These are phyloP conservation scores for Stomatorhinus walkeri DNA, from an alignment of 2,797 vertebrate species.

Conservation along the genomic window DNA sequence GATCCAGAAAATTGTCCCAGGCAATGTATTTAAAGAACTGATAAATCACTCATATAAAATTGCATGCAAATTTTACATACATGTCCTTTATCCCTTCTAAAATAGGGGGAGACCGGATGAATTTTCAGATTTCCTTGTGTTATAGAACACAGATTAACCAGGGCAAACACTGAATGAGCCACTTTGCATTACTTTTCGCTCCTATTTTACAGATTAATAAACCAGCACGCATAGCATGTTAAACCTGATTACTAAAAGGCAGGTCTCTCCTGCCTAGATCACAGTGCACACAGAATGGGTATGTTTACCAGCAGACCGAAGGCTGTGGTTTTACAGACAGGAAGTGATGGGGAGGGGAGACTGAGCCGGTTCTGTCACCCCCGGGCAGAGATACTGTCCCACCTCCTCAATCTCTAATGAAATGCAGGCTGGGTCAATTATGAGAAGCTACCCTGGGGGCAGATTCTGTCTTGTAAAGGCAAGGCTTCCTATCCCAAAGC, in stretches of 20 bases:
- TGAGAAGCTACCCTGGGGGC: background rate
- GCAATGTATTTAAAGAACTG: background rate
- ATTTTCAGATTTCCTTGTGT: background rate
- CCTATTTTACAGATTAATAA: background rate
- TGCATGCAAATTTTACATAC: background rate
- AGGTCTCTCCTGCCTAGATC: background rate
- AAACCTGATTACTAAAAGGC: background rate
- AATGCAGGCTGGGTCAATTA: background rate
- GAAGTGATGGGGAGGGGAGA: background rate
- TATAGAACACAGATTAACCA: background rate
- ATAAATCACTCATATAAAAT: background rate
- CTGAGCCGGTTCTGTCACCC: background rate
- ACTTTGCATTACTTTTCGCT: background rate
- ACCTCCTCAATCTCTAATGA: background rate
- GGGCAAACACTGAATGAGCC: background rate
- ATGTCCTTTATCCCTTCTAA: background rate
- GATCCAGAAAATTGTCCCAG: background rate
- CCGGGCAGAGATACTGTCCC: background rate
- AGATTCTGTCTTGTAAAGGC: background rate
- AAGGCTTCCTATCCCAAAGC: background rate
- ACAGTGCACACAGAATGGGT: background rate
- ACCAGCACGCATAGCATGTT: background rate
- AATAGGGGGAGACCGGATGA: background rate
- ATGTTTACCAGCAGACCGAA: background rate
- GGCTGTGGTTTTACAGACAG: background rate